phyloP scores from a whole-genome alignment of 2,113 vertebrate species.

The Antechinus stuartii region DNA sequence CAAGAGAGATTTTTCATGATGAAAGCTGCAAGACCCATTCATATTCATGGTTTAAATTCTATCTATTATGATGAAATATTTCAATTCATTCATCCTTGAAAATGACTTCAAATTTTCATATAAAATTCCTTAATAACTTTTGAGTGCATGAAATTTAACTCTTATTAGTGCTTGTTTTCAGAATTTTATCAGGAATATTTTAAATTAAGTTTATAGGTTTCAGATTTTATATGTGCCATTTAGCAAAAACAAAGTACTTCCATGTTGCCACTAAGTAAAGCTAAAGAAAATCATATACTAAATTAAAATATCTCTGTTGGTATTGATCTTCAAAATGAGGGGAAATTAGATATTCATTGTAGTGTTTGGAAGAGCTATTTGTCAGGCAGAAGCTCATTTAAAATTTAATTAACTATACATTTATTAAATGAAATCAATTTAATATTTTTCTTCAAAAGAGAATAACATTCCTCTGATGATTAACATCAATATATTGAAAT shows the following conservation, averaged over 20 bases:
- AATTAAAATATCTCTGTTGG: not conserved
- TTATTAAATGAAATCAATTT: constrained; percentile 17
- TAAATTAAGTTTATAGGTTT: constrained; percentile 4
- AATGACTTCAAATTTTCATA: not conserved
- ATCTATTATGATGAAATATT: not conserved
- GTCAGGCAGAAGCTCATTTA: not conserved
- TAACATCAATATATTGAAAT: constrained; percentile 17
- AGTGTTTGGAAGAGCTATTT: not conserved
- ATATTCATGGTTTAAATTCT: not conserved
- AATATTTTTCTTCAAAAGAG: not conserved
- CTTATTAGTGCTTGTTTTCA: not conserved
- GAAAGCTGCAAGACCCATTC: constrained; percentile 1
- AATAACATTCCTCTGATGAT: constrained; percentile 4
- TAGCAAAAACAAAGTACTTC: not conserved
- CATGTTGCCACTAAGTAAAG: constrained; percentile 8
- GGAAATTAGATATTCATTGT: not conserved
- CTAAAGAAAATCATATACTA: not conserved
- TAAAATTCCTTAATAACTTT: not conserved
- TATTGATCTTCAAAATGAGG: not conserved
- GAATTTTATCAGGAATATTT: not conserved
- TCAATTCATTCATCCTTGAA: not conserved
- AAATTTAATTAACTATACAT: not conserved
- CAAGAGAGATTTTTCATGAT: not conserved
- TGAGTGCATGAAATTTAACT: not conserved
- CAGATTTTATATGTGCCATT: not conserved